These are phyloP conservation scores for Argyrosomus regius DNA, from an alignment of 2,797 vertebrate genomes.

Conservation along the genomic window DNA sequence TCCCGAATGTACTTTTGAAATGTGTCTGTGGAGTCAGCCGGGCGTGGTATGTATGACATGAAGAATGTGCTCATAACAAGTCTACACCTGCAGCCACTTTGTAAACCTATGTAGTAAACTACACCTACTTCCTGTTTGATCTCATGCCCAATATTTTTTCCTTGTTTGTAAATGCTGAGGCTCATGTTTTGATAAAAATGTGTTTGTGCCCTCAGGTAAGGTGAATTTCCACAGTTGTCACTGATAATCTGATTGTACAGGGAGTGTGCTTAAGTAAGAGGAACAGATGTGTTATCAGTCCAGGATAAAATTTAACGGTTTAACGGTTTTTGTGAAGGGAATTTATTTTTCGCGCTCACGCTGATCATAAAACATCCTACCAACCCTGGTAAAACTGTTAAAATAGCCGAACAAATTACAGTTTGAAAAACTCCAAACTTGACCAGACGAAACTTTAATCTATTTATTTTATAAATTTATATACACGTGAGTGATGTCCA, in stretches of 20 bases:
- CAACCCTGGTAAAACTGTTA: no score
- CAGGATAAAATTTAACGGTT: neutral
- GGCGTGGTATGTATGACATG: slow-evolving; percentile 37
- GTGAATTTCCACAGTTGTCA: no score
- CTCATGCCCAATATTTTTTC: slow-evolving; percentile 4
- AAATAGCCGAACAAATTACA: no score
- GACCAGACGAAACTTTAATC: no score
- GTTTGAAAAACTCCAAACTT: no score
- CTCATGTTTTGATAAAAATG: neutral
- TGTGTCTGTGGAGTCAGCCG: slow-evolving; percentile 21
- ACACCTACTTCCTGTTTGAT: slow-evolving; percentile 25
- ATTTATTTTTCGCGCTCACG: neutral
- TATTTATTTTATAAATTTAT: no score
- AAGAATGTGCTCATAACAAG: slow-evolving; percentile 51
- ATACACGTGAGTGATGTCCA: no score
- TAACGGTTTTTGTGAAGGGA: neutral
- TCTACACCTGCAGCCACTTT: slow-evolving; percentile 46
- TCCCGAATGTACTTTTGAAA: slow-evolving; percentile 27
- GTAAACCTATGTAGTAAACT: slow-evolving; percentile 11
- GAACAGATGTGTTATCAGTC: slow-evolving; percentile 10
- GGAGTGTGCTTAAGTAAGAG: slow-evolving; percentile 25
- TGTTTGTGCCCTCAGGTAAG: neutral
- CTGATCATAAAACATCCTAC: no score
- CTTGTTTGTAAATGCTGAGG: neutral
- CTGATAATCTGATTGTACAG: neutral